These are phyloP conservation scores for Parnassius orleans DNA, from an alignment of 2,888 invertebrate species.

Conservation along the genomic window DNA sequence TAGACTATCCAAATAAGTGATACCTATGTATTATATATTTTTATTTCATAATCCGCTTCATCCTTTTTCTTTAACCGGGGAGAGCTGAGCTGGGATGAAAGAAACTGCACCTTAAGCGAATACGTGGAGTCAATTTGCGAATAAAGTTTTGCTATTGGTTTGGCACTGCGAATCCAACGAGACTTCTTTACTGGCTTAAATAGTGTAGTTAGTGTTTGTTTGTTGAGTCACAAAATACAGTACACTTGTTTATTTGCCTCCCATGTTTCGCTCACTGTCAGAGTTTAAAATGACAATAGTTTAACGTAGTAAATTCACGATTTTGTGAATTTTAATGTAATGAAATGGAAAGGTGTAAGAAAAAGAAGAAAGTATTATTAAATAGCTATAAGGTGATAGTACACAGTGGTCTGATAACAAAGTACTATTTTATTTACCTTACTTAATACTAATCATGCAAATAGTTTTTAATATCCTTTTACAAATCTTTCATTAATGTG, in stretches of 20 bases:
- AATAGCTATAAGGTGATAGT: no score
- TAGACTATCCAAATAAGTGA: no score
- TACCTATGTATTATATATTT: not conserved
- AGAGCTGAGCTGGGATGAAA: slow-evolving; percentile 67
- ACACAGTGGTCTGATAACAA: no score
- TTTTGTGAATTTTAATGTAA: no score
- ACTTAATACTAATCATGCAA: no score
- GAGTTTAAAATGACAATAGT: not conserved
- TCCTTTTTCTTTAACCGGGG: slow-evolving; percentile 38
- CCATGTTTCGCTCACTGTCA: slow-evolving; percentile 3
- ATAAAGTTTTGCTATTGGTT: slow-evolving; percentile 72
- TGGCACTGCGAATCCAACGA: slow-evolving; percentile 42
- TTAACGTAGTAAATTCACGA: no score
- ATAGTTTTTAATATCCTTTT: no score
- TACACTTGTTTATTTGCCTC: slow-evolving; percentile 15
- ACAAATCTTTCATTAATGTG: no score
- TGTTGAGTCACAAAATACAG: slow-evolving; percentile 31
- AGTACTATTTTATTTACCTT: no score
- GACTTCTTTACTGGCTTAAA: slow-evolving; percentile 55
- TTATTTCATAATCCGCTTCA: slow-evolving; percentile 30
- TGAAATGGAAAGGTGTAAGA: no score
- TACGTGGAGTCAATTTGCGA: slow-evolving; percentile 80
- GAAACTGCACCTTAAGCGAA: slow-evolving; percentile 78
- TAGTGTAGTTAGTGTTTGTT: slow-evolving; percentile 46
- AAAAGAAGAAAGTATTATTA: no score